phyloP scores from a whole-genome alignment of 2,113 vertebrate genomes.

The Telmatochromis bifrenatus region DNA sequence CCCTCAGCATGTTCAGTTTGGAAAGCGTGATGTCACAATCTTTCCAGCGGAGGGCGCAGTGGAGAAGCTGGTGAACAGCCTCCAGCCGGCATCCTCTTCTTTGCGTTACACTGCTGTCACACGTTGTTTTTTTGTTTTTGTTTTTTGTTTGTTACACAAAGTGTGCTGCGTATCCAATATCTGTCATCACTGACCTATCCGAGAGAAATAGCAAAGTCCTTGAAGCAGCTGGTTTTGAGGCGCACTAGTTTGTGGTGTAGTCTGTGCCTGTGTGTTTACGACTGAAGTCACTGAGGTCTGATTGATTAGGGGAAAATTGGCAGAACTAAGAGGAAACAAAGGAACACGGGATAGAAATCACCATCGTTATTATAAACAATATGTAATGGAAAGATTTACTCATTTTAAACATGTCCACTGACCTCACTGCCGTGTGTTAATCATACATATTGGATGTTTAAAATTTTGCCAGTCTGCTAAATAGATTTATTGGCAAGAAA shows the following conservation, averaged over 20 bases:
- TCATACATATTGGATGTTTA: not conserved
- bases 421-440: not conserved
- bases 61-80: not conserved
- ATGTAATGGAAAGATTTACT: not conserved
- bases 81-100: not conserved
- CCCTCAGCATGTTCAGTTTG: constrained; percentile 38
- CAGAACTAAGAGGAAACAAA: not conserved
- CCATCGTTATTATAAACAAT: not conserved
- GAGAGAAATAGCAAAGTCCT: not conserved
- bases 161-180: not conserved
- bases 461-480: not conserved
- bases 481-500: not conserved
- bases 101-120: not conserved
- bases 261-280: not conserved
- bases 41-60: constrained; percentile 50
- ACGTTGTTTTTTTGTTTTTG: not conserved
- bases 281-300: not conserved
- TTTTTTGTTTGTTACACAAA: not conserved
- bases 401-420: not conserved
- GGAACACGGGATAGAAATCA: not conserved
- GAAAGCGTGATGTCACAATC: not conserved
- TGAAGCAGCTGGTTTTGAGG: not conserved
- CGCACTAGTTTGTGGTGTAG: not conserved
- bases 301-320: not conserved
- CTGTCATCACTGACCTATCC: not conserved